These are phyloP conservation scores for Andricus curvator DNA, from an alignment of 2,888 invertebrate genomes.

Conservation along the genomic window DNA sequence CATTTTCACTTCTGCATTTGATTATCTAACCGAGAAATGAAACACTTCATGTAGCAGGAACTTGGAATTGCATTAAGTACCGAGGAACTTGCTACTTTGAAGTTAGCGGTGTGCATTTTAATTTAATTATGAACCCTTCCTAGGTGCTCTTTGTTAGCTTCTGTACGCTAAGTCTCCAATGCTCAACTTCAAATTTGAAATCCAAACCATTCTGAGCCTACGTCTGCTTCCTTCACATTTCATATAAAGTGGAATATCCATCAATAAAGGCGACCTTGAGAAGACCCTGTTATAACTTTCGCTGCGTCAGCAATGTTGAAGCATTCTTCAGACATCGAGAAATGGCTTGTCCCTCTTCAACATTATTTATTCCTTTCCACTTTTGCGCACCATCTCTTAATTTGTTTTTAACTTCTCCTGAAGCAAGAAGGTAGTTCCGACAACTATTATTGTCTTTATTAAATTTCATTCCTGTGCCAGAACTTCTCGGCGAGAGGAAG, in stretches of 20 bases:
- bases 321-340: conserved; percentile 30
- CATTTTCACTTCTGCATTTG: not conserved
- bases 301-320: conserved; percentile 34
- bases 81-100: conserved; percentile 68
- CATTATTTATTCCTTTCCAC: not conserved
- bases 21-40: not conserved
- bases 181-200: not conserved
- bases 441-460: not conserved
- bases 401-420: not conserved
- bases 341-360: not conserved
- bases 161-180: conserved; percentile 3
- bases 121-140: conserved; percentile 67
- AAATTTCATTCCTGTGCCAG: not conserved
- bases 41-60: conserved; percentile 47
- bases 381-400: not conserved
- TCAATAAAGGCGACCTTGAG: conserved; percentile 27
- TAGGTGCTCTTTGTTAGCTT: conserved; percentile 18
- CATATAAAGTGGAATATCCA: not conserved
- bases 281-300: conserved; percentile 28
- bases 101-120: conserved; percentile 64
- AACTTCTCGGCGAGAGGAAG: not conserved
- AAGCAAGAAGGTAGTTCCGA: not conserved
- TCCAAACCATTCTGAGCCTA: not conserved
- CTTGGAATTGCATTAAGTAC: conserved; percentile 65
- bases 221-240: not conserved